Evolutionary conservation across 2,113 vertebrate genomes (phyloP).

Genomic region (Saguinus imperator): DNA sequence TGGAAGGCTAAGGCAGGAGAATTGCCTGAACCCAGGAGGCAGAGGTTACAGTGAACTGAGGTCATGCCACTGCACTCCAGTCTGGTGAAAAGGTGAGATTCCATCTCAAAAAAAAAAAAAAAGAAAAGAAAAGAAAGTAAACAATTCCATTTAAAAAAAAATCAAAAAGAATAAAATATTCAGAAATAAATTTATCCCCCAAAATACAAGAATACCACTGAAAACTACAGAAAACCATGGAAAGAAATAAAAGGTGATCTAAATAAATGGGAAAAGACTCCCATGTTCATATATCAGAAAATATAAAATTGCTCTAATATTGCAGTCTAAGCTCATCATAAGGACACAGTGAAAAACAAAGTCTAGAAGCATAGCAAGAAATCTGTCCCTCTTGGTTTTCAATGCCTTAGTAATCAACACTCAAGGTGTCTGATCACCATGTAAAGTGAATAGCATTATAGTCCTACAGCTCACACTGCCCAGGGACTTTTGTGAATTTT

Average conservation of each 20-base stretch:
- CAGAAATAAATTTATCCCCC: neutral
- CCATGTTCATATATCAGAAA: neutral
- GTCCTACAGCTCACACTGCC: neutral
- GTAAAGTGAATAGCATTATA: neutral
- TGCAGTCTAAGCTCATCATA: neutral
- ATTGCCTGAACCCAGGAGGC: too few relatives aligned
- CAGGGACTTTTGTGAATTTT: neutral
- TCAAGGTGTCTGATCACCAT: neutral
- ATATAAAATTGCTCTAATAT: neutral
- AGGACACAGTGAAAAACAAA: neutral
- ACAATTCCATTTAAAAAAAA: too few relatives aligned
- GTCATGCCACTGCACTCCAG: too few relatives aligned
- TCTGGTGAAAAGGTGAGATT: too few relatives aligned
- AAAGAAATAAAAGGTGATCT: neutral
- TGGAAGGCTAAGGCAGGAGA: too few relatives aligned
- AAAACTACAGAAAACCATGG: neutral
- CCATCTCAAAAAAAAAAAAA: too few relatives aligned
- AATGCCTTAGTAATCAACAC: neutral
- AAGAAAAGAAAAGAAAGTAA: too few relatives aligned
- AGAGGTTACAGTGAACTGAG: too few relatives aligned
- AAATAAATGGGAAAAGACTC: neutral
- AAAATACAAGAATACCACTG: neutral
- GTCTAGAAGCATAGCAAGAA: neutral
- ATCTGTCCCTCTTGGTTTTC: neutral
- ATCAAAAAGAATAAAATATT: neutral